Percentiles rank a stretch among this genome's conserved stretches.
Evolutionary conservation across 2,113 vertebrate species (phyloP).

Genomic region (Clarias macrocephalus): DNA sequence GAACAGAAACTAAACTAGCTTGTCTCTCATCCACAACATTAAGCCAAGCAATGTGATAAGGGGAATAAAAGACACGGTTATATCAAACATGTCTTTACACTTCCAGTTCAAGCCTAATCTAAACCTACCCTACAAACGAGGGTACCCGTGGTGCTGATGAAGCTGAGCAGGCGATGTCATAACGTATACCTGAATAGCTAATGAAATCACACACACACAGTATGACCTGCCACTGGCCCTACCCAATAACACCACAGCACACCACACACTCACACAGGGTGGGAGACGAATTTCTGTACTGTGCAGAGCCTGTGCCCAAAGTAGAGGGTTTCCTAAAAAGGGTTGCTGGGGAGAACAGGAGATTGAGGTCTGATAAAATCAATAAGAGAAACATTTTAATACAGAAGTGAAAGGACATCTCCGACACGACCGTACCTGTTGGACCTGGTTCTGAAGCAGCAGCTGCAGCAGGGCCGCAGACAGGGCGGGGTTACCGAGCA

Average conservation of each 20-base stretch:
- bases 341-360: conserved; percentile 67
- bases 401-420: too few relatives aligned
- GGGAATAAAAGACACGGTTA: not conserved
- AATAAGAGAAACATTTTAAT: conserved; percentile 7
- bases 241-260: not conserved
- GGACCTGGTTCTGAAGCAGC: conserved; percentile 84
- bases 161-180: not conserved
- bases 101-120: not conserved
- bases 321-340: conserved; percentile 75
- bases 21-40: too few relatives aligned
- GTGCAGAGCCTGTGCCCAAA: conserved; percentile 78
- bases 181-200: not conserved
- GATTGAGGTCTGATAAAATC: not conserved
- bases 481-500: conserved; percentile 80
- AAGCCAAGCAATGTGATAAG: not conserved
- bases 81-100: not conserved
- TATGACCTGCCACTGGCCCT: not conserved
- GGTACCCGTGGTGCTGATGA: not conserved
- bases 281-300: conserved; percentile 71
- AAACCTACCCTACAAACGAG: not conserved
- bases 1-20: too few relatives aligned
- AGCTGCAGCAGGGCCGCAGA: conserved; percentile 84
- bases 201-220: not conserved
- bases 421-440: conserved; percentile 74
- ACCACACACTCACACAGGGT: conserved; percentile 70